These are phyloP conservation scores for Anarhynchus alexandrinus DNA, from an alignment of 2,113 vertebrate species.

Conservation along the genomic window DNA sequence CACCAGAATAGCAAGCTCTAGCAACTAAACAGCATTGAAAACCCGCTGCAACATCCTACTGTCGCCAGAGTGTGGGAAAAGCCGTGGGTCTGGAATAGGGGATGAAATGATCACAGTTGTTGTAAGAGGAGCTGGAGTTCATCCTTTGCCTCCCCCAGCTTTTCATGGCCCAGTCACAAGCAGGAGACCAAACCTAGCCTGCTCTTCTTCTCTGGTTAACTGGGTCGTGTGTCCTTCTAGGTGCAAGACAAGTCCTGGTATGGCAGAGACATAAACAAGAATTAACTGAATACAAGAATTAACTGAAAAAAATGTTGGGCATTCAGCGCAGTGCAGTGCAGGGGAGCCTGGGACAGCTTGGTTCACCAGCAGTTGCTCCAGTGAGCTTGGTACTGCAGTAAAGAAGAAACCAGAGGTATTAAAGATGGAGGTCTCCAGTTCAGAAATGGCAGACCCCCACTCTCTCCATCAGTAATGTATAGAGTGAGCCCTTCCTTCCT, in stretches of 20 bases:
- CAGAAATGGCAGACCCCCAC: background rate
- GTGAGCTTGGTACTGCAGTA: background rate
- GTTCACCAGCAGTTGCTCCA: background rate
- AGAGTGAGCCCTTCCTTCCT: background rate
- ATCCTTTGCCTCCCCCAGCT: background rate
- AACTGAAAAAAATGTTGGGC: background rate
- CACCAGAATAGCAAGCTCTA: background rate
- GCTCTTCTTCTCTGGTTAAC: background rate
- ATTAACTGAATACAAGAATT: background rate
- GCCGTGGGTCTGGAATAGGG: background rate
- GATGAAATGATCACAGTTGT: background rate
- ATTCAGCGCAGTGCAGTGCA: background rate
- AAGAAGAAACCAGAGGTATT: background rate
- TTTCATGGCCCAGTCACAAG: background rate
- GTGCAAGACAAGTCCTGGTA: background rate
- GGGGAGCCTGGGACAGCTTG: background rate
- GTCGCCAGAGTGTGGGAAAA: background rate
- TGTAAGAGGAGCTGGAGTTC: background rate
- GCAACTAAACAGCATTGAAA: background rate
- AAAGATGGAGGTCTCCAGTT: background rate
- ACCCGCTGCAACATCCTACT: background rate
- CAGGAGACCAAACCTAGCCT: background rate
- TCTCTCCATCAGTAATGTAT: rapidly evolving
- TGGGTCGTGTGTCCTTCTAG: background rate
- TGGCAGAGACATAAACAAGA: background rate